A percentile compares a stretch with the other conserved stretches of the same genome.
Evolutionary conservation across 2,797 vertebrate genomes (phyloP).

Genomic region (Hozukius guyotensis): DNA sequence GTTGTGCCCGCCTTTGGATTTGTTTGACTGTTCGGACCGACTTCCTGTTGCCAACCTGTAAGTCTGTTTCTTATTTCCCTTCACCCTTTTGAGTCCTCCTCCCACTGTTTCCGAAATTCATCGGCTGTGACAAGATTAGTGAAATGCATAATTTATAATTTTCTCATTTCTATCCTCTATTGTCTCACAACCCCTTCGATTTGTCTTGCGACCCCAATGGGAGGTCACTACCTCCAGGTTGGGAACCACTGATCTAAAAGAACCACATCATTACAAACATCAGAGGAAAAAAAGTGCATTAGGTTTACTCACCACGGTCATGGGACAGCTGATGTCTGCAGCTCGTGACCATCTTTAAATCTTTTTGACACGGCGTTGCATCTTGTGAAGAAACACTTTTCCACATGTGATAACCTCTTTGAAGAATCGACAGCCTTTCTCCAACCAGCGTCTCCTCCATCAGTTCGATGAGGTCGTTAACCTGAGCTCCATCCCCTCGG

Average conservation of each 20-base stretch:
- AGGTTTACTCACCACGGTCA: slow-evolving; percentile 62
- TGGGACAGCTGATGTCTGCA: slow-evolving; percentile 1
- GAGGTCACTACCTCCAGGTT: not conserved
- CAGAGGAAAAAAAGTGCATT: not conserved
- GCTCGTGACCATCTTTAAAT: not conserved
- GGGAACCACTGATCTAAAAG: not conserved
- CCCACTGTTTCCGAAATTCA: not conserved
- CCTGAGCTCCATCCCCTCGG: slow-evolving; percentile 53
- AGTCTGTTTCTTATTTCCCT: not conserved
- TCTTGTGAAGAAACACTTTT: not conserved
- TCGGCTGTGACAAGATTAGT: not conserved
- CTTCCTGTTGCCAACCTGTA: not conserved
- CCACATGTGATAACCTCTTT: slow-evolving; percentile 21
- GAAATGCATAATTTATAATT: not conserved
- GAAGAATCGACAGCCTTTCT: slow-evolving; percentile 28
- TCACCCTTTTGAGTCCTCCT: not conserved
- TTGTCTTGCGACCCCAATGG: not conserved
- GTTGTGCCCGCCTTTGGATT: too few species aligned
- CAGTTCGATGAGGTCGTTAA: slow-evolving; percentile 62
- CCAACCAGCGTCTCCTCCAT: slow-evolving; percentile 66
- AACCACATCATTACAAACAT: not conserved
- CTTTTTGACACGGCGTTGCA: not conserved
- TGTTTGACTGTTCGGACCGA: not conserved
- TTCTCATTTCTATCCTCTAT: not conserved
- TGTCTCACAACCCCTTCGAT: not conserved